phyloP scores from a whole-genome alignment of 2,797 vertebrate species.

The Myiotriccus ornatus region DNA sequence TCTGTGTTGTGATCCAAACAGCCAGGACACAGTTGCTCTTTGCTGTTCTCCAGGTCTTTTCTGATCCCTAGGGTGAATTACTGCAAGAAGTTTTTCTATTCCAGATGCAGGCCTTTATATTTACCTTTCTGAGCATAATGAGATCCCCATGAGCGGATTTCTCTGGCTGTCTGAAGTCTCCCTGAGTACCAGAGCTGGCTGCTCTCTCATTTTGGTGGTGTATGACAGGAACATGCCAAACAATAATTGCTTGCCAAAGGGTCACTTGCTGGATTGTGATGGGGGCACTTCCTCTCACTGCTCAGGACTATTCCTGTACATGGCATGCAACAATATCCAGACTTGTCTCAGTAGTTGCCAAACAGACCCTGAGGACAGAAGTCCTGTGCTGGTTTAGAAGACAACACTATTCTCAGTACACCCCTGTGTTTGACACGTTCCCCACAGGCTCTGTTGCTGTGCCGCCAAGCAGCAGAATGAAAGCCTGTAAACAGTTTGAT shows the following conservation, averaged over 20 bases:
- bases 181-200: not conserved
- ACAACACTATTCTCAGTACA: not conserved
- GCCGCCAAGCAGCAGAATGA: not conserved
- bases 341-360: not conserved
- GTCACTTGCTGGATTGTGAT: not conserved
- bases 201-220: not conserved
- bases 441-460: not conserved
- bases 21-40: too few species aligned
- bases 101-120: not conserved
- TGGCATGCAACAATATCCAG: not conserved
- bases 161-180: not conserved
- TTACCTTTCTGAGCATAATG: not conserved
- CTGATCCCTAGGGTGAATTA: too few species aligned
- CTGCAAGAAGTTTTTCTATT: not conserved
- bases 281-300: not conserved
- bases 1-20: not conserved
- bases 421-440: fast-evolving
- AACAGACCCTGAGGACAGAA: not conserved
- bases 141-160: not conserved
- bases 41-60: not conserved
- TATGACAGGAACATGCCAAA: not conserved
- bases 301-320: not conserved
- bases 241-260: not conserved
- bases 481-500: not conserved
- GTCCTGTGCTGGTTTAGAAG: not conserved